Evolutionary conservation across 2,888 invertebrate species (phyloP).

Genomic region (Meiosimyza decipiens): DNA sequence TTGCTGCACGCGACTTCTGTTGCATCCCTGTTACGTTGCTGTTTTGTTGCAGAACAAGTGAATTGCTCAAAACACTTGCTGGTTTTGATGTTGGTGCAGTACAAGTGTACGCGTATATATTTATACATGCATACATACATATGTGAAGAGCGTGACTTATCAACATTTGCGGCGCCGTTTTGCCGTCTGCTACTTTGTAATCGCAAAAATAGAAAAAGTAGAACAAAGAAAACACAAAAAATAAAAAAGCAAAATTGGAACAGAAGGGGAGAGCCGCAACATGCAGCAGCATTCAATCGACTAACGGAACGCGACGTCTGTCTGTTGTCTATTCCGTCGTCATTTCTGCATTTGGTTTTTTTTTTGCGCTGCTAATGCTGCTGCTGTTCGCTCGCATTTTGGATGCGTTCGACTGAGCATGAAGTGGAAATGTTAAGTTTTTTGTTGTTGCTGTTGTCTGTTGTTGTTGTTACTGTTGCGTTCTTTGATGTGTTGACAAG

Average conservation of each 20-base stretch:
- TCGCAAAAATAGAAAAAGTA: slow-evolving; percentile 35
- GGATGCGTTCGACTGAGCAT: no score
- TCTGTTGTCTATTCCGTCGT: neutral
- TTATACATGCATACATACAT: no score
- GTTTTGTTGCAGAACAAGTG: neutral
- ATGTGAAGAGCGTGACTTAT: slow-evolving; percentile 41
- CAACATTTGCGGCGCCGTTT: slow-evolving; percentile 48
- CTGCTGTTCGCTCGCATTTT: slow-evolving; percentile 22
- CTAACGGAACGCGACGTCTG: neutral
- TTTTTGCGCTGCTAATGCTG: slow-evolving; percentile 2
- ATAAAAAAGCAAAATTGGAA: slow-evolving; percentile 20
- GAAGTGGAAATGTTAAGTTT: no score
- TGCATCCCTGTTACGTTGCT: no score
- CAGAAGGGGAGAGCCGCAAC: slow-evolving; percentile 14
- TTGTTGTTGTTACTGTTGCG: no score
- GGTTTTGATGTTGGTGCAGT: slow-evolving; percentile 19
- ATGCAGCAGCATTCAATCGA: neutral
- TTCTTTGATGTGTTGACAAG: no score
- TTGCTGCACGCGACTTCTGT: no score
- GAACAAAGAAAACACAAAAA: slow-evolving; percentile 25
- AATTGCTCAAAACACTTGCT: slow-evolving; percentile 3
- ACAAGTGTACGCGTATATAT: no score
- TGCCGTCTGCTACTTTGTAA: slow-evolving; percentile 47
- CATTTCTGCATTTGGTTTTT: neutral
- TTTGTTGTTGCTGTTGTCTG: no score